Evolutionary conservation across 1,140 invertebrate species (phyloP), one percentile per base, ranked within the genome.

Genomic region (Drosophila melanica): DNA sequence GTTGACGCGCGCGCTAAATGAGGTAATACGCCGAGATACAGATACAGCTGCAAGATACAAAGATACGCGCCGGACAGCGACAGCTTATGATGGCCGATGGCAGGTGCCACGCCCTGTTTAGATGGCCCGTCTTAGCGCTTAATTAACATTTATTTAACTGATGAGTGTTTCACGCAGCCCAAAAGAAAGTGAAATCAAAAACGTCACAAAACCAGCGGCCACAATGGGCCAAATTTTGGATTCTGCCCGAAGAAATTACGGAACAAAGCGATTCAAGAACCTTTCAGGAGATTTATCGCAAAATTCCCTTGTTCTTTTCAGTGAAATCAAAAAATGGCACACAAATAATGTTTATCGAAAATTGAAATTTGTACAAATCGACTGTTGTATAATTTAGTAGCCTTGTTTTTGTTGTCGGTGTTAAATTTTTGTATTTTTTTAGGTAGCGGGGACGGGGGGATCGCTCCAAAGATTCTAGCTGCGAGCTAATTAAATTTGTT

Each of bases 401-500:
- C 69, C 50, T 67, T 74, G 37, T 70, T 59, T 39, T 47, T 39
- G 14, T 42, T 59, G 12, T 35, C 9, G 12, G 44, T 14, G 11
- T 60, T 37, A 44, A 14, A 35, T 14, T 59, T 35, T 35, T 35
- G 7, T 27, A 7, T 27, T 27, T 6, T 27, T 27, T 27, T 7
- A 7, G 27, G 27, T 27, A 27, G 27, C 5, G 44, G 44, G 33
- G 58, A 23, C n/a, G 30, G 44, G 35, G 18, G 33, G 7, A 14
- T 14, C 53, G 23, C 37, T 16, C 14, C 66, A 77, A 77, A 82
- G 70, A 84, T 86, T 90, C 86, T 90, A 86, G 86, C 86, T 90
- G 75, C 86, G 86, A 90, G 86, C 86, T 90, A 90, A 90, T 90
- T 90, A 90, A 90, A 90, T 90, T 90, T 90, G 86, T 90, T 90